Conservation (phyloP, 1,140 invertebrate genomes). For the Mya arenaria region DNA sequence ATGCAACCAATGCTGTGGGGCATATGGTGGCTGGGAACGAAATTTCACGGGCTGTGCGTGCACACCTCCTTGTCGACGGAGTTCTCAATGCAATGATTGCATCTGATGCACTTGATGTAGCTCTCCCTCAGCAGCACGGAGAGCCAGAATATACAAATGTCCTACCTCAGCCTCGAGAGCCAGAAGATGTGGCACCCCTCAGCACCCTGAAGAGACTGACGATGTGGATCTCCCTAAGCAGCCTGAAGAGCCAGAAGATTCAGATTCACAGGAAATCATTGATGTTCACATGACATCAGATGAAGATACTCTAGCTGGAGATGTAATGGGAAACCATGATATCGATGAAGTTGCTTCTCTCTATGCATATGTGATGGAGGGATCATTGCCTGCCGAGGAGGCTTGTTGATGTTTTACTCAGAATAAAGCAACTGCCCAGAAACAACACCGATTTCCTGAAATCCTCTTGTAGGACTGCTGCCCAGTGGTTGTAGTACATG, state of each 20-base stretch:
- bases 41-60: constrained; percentile 42
- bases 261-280: too few relatives aligned
- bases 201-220: too few relatives aligned
- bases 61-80: not conserved
- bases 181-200: too few relatives aligned
- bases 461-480: constrained; percentile 9
- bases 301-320: too few relatives aligned
- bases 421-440: constrained; percentile 44
- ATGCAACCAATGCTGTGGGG: constrained; percentile 43
- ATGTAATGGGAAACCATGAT: too few relatives aligned
- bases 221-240: too few relatives aligned
- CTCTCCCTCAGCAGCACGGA: not conserved
- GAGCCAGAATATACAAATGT: too few relatives aligned
- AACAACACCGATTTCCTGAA: constrained; percentile 59
- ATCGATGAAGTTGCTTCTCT: too few relatives aligned
- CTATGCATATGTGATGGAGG: not conserved
- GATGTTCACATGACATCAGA: too few relatives aligned
- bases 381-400: not conserved
- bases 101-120: not conserved
- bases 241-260: too few relatives aligned
- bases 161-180: too few relatives aligned
- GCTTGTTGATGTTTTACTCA: not conserved
- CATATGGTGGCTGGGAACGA: constrained; percentile 72
- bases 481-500: too few relatives aligned
- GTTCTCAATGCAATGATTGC: not conserved